These are phyloP conservation scores for Tauraco erythrolophus DNA, from an alignment of 2,113 vertebrate species.

Conservation along the genomic window DNA sequence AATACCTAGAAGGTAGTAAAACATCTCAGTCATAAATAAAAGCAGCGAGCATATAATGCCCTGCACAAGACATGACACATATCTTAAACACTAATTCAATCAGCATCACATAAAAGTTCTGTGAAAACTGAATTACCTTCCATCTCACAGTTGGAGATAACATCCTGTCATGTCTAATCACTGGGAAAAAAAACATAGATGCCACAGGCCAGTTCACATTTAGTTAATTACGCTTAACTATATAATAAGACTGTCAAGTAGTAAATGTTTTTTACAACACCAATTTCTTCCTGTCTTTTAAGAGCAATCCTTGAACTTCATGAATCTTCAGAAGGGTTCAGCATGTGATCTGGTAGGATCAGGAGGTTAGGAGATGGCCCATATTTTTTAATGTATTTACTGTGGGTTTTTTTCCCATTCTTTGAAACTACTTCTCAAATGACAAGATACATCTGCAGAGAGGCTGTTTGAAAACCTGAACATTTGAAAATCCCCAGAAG, in stretches of 20 bases:
- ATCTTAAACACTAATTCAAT: slow-evolving; percentile 67
- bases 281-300: slow-evolving; percentile 21
- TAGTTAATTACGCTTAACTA: slow-evolving; percentile 56
- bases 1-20: neutral
- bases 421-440: neutral
- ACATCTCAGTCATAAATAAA: slow-evolving; percentile 22
- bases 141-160: slow-evolving; percentile 68
- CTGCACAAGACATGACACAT: slow-evolving; percentile 21
- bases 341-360: neutral
- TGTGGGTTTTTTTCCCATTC: neutral
- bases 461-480: neutral
- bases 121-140: slow-evolving; percentile 69
- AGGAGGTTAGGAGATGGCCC: neutral
- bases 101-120: slow-evolving; percentile 61
- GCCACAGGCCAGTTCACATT: slow-evolving; percentile 30
- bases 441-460: neutral
- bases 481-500: neutral
- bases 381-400: neutral
- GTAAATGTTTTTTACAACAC: slow-evolving; percentile 10
- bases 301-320: neutral
- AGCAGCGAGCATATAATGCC: neutral
- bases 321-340: neutral
- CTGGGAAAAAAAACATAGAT: slow-evolving; percentile 30
- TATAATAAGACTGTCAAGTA: slow-evolving; percentile 53
- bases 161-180: slow-evolving; percentile 68